These are phyloP conservation scores for Aphodius sticticus DNA, from an alignment of 2,888 invertebrate genomes.

Conservation along the genomic window DNA sequence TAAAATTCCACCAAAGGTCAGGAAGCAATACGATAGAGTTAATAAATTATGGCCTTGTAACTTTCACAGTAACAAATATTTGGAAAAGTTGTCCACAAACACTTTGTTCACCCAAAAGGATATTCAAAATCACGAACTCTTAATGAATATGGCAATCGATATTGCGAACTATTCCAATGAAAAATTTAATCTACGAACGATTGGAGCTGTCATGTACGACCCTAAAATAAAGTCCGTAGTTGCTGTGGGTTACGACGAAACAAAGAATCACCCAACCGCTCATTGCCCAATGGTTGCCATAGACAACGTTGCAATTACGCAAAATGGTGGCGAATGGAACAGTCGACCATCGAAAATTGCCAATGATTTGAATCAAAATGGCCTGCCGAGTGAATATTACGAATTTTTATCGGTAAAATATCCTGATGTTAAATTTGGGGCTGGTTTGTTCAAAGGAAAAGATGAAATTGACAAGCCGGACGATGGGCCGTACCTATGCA, in stretches of 20 bases:
- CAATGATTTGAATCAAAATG: slow-evolving; percentile 50
- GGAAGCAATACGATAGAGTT: slow-evolving; percentile 70
- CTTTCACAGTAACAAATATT: slow-evolving; percentile 80
- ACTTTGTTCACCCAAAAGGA: slow-evolving; percentile 67
- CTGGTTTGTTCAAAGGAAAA: slow-evolving; percentile 57
- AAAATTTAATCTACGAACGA: slow-evolving; percentile 13
- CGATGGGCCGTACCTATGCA: slow-evolving; percentile 80
- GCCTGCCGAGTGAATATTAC: slow-evolving; percentile 60
- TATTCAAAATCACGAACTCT: slow-evolving; percentile 63
- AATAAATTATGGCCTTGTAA: slow-evolving; percentile 80
- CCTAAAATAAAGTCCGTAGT: slow-evolving; percentile 71
- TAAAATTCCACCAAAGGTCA: slow-evolving; percentile 68
- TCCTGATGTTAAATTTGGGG: slow-evolving; percentile 61
- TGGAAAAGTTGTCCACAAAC: slow-evolving; percentile 73
- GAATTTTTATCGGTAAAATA: slow-evolving; percentile 56
- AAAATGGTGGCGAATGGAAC: slow-evolving; percentile 79
- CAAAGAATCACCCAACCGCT: slow-evolving; percentile 72
- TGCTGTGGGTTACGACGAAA: slow-evolving; percentile 70
- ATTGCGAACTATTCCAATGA: slow-evolving; percentile 56
- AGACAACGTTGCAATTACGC: slow-evolving; percentile 84
- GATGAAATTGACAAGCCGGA: slow-evolving; percentile 53
- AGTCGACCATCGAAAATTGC: slow-evolving; percentile 20
- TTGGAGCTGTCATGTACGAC: slow-evolving; percentile 76
- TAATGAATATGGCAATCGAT: slow-evolving; percentile 68
- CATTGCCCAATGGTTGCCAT: slow-evolving; percentile 88